A percentile compares a stretch with the other conserved stretches of the same genome.
Conservation (phyloP, 2,888 invertebrate species). For the Aleiodes alternator region DNA sequence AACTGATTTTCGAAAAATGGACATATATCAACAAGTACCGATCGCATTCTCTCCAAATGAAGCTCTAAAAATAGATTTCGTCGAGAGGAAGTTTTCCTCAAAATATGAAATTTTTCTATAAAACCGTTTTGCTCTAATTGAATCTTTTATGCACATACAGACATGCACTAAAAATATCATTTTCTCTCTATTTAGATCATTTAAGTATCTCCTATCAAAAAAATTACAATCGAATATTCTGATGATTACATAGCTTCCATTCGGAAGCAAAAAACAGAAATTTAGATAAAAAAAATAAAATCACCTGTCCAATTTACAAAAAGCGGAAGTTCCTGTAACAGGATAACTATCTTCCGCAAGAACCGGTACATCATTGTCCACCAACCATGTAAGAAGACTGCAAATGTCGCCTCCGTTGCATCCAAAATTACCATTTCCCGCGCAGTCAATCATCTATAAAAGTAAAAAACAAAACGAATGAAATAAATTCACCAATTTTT, state of each 20-base stretch:
- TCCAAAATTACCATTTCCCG: constrained; percentile 83
- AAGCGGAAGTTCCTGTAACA: constrained; percentile 76
- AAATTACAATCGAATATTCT: not conserved
- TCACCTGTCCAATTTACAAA: constrained; percentile 75
- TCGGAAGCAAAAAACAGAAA: not conserved
- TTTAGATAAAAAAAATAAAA: not conserved
- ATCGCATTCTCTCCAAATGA: no score
- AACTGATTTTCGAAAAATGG: no score
- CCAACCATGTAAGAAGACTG: constrained; percentile 85
- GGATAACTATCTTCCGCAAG: constrained; percentile 81
- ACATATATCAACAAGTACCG: no score
- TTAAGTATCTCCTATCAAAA: not conserved
- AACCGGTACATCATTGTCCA: constrained; percentile 78
- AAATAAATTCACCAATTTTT: not conserved
- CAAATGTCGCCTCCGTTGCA: constrained; percentile 90
- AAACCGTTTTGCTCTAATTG: no score
- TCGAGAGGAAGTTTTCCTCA: no score
- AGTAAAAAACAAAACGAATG: not conserved
- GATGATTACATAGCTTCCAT: no score
- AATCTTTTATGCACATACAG: no score
- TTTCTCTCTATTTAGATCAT: no score
- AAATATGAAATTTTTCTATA: no score
- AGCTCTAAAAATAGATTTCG: no score
- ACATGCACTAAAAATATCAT: no score
- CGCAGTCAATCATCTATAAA: constrained; percentile 87